These are phyloP conservation scores for Staurois parvus DNA, from an alignment of 2,797 vertebrate genomes.

Conservation along the genomic window DNA sequence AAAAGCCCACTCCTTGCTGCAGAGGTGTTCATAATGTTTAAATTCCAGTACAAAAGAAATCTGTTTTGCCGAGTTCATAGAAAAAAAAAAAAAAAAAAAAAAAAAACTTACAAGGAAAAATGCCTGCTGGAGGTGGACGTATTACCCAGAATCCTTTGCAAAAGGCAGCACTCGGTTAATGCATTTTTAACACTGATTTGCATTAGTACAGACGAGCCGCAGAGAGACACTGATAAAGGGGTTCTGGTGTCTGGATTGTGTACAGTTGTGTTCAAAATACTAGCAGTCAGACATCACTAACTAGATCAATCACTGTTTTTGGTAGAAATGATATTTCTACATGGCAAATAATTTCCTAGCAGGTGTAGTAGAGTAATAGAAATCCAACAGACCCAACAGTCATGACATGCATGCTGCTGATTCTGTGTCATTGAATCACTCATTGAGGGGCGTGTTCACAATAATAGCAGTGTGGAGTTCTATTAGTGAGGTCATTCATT, in stretches of 20 bases:
- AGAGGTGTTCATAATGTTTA: constrained; percentile 55
- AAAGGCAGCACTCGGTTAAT: constrained; percentile 35
- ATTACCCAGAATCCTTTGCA: constrained; percentile 37
- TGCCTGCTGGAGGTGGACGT: not conserved
- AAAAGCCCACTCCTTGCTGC: constrained; percentile 40
- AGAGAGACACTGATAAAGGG: not conserved
- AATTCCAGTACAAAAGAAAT: constrained; percentile 41
- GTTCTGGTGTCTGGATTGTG: constrained; percentile 8
- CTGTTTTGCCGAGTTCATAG: constrained; percentile 54
- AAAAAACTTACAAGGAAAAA: constrained; percentile 10
- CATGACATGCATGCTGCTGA: no score
- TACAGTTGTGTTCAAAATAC: no score
- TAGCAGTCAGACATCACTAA: no score
- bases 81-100: constrained; percentile 48
- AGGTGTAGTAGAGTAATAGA: no score
- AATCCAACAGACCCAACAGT: no score
- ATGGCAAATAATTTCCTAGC: no score
- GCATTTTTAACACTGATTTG: constrained; percentile 51
- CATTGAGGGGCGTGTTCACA: no score
- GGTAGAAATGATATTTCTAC: no score
- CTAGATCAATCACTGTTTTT: no score
- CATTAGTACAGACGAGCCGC: constrained; percentile 13
- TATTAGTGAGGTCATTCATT: no score
- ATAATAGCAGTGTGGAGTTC: no score
- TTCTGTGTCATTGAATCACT: no score